Conservation (phyloP, 2,888 invertebrate genomes). For the Ectobius pallidus region DNA sequence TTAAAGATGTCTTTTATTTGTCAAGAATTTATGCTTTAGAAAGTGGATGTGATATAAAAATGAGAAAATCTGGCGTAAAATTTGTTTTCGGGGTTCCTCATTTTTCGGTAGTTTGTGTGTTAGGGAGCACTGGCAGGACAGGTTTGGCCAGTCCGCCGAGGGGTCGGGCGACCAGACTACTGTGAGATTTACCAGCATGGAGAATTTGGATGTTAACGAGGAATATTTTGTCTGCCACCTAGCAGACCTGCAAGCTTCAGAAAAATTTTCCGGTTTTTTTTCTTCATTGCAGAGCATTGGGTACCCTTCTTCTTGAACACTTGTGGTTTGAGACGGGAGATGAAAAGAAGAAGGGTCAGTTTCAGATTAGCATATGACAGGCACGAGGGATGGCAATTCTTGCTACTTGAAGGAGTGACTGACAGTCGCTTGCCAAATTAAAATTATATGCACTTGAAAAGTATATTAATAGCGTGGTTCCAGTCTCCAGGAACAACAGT, state of each 20-base stretch:
- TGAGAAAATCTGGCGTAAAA: constrained; percentile 26
- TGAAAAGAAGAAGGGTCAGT: constrained; percentile 2
- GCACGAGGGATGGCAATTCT: neutral
- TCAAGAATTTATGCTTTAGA: neutral
- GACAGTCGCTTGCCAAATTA: constrained; percentile 1
- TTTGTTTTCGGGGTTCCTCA: constrained; percentile 11
- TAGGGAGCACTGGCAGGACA: constrained; percentile 12
- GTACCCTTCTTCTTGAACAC: neutral
- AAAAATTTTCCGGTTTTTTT: constrained; percentile 27
- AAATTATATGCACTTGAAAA: constrained; percentile 1
- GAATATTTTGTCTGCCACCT: constrained; percentile 25
- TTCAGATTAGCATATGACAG: constrained; percentile 17
- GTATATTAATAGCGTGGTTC: too few relatives aligned
- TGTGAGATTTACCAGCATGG: constrained; percentile 29
- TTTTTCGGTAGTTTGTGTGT: constrained; percentile 15
- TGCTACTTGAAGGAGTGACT: neutral
- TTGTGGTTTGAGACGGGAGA: constrained; percentile 19
- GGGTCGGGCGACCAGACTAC: neutral
- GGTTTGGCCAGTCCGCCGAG: constrained; percentile 1
- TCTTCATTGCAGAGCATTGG: neutral
- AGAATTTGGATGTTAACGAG: constrained; percentile 29
- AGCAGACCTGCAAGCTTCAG: neutral
- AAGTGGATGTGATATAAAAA: neutral
- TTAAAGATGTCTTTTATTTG: too few relatives aligned
- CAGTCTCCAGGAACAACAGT: too few relatives aligned